phyloP scores from a whole-genome alignment of 1,140 invertebrate species.

The Dendroctonus valens region DNA sequence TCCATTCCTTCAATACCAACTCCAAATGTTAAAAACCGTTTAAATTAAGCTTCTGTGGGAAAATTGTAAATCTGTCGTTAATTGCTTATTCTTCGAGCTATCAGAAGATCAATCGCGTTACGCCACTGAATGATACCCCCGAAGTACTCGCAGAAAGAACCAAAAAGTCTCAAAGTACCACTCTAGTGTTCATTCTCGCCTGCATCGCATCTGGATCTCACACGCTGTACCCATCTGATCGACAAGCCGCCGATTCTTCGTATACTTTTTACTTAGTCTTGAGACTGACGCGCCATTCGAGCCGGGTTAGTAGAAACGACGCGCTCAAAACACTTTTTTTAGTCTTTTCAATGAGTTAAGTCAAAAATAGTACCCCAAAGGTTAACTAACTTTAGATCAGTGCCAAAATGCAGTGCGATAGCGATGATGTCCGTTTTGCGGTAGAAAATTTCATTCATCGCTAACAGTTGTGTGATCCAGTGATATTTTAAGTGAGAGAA shows the following conservation, averaged over 20 bases:
- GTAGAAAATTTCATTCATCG: neutral
- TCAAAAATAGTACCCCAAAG: slow-evolving; percentile 17
- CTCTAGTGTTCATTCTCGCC: slow-evolving; percentile 29
- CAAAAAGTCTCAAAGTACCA: slow-evolving; percentile 19
- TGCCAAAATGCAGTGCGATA: slow-evolving; percentile 9
- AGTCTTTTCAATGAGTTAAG: slow-evolving; percentile 3
- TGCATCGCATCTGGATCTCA: slow-evolving; percentile 26
- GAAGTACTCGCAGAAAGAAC: slow-evolving; percentile 13
- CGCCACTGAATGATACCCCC: slow-evolving; percentile 15
- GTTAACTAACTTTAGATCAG: slow-evolving; percentile 22
- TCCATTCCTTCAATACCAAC: no score
- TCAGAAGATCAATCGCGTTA: neutral
- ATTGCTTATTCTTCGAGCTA: neutral
- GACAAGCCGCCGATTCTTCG: slow-evolving; percentile 4
- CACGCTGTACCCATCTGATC: slow-evolving; percentile 10
- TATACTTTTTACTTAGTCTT: slow-evolving; percentile 10
- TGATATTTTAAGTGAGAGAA: neutral
- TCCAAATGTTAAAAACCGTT: no score
- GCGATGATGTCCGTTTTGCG: neutral
- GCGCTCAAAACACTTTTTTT: slow-evolving; percentile 7
- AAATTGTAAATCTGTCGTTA: no score
- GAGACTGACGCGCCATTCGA: slow-evolving; percentile 1
- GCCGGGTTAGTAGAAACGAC: slow-evolving; percentile 2
- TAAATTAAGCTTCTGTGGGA: no score
- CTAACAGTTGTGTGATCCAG: neutral